These are phyloP conservation scores for Netelia inedita DNA, from an alignment of 2,888 invertebrate species.

Conservation along the genomic window DNA sequence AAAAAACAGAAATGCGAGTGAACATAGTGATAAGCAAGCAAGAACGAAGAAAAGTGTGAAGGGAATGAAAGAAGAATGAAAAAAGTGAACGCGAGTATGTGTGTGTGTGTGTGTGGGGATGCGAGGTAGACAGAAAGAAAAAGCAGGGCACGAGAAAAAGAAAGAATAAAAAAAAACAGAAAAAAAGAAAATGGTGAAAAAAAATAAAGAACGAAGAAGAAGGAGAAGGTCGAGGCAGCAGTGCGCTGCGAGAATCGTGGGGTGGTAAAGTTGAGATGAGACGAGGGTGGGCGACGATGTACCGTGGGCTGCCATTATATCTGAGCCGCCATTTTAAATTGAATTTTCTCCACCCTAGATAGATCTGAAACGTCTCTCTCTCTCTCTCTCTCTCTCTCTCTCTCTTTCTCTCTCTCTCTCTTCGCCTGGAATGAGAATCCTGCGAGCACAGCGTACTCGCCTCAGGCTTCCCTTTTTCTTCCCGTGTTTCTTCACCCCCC, in stretches of 20 bases:
- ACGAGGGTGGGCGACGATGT: slow-evolving; percentile 82
- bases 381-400: slow-evolving; percentile 77
- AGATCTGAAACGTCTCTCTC: slow-evolving; percentile 83
- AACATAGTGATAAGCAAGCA: slow-evolving; percentile 20
- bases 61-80: slow-evolving; percentile 30
- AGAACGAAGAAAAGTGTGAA: slow-evolving; percentile 44
- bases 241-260: slow-evolving; percentile 73
- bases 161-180: slow-evolving; percentile 16
- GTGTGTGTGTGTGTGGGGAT: background rate
- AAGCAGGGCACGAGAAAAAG: slow-evolving; percentile 28
- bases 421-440: slow-evolving; percentile 58
- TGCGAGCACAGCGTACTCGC: slow-evolving; percentile 66
- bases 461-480: slow-evolving; percentile 74
- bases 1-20: slow-evolving; percentile 1
- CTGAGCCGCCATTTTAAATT: slow-evolving; percentile 85
- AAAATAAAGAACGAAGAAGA: slow-evolving; percentile 36
- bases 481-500: slow-evolving; percentile 64
- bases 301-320: slow-evolving; percentile 85
- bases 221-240: slow-evolving; percentile 35
- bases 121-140: slow-evolving; percentile 1
- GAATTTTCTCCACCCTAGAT: slow-evolving; percentile 84
- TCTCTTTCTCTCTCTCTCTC: slow-evolving; percentile 58
- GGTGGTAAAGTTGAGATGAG: slow-evolving; percentile 83
- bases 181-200: slow-evolving; percentile 26
- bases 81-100: background rate